These are phyloP conservation scores for Regulus satrapa DNA, from an alignment of 2,113 vertebrate species.

Conservation along the genomic window DNA sequence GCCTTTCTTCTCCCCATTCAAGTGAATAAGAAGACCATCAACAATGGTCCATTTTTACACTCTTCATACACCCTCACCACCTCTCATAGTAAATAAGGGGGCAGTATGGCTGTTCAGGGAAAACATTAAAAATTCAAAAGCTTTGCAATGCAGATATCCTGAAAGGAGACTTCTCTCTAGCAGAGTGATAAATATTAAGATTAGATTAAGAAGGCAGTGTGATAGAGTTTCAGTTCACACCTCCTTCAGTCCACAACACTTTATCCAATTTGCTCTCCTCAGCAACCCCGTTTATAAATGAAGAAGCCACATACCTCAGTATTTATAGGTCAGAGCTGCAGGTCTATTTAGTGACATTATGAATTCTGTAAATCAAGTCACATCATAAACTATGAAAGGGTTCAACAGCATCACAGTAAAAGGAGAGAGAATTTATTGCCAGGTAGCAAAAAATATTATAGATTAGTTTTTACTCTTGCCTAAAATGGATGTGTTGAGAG, in stretches of 20 bases:
- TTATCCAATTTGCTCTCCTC: conserved; percentile 12
- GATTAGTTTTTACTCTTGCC: neutral
- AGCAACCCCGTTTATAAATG: neutral
- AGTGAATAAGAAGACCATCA: neutral
- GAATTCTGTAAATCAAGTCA: conserved; percentile 20
- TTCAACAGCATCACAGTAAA: neutral
- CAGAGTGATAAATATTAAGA: neutral
- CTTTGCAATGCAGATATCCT: neutral
- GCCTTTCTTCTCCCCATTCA: neutral
- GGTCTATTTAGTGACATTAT: conserved; percentile 13
- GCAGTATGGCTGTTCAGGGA: neutral
- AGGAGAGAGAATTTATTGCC: neutral
- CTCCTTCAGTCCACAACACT: neutral
- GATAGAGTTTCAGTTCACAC: neutral
- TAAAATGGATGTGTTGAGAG: neutral
- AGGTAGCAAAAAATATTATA: neutral
- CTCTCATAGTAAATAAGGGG: neutral
- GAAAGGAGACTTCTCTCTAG: neutral
- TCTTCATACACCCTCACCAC: neutral
- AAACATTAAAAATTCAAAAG: neutral
- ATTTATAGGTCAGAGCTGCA: conserved; percentile 22
- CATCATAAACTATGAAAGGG: neutral
- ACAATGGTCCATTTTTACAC: neutral
- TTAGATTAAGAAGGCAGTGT: neutral
- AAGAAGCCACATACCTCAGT: neutral